Base-by-base conservation (phyloP, 2,888 invertebrate species). In the Byasa hedistus region DNA sequence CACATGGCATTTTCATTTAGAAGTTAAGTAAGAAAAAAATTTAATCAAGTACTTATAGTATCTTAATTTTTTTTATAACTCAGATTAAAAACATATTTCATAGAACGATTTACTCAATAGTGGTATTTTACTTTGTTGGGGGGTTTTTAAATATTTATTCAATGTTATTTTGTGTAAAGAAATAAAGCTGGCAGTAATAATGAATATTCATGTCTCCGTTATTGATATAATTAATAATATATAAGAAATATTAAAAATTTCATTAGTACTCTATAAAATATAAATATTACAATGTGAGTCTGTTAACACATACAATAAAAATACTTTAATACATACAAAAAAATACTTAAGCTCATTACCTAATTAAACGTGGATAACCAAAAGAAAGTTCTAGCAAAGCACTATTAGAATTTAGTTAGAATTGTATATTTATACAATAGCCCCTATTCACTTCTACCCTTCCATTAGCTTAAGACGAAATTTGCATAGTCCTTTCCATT, bases 381-480 rank as follows among this genome's bases (percentile, higher is more conserved):
- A 19, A 17, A 2, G 17, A 17, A 44, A 15, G 12, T 44, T 44
- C 19, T 19, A 44, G 12, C 44, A 44, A 44, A 44, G 44, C 4
- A 44, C 15, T 44, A 19, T 44, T 15, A 44, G 17, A 44, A 44
- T 44, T 44, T 44, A 19, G 15, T 12, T 17, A 17, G 12, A 44
- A 19, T 44, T 44, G 44, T 17, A 44, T 44, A 44, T 44, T 44
- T 44, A 44, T 44, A 44, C 44, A 44, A 44, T 44, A 44, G 52
- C 21, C 4, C 10, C 8, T 12, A 21, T n/a, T 52, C 21, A 21
- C 21, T n/a, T 21, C 52, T 52, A 52, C 21, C 52, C 21, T 21
- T n/a, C 21, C 52, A 52, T 52, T 52, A 52, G 52, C 21, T 52
- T 52, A 21, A n/a, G 52, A 8, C 52, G 21, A 52, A 52, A 52